These are phyloP conservation scores for Sigmodon hispidus DNA, from an alignment of 2,113 vertebrate genomes.

Conservation along the genomic window DNA sequence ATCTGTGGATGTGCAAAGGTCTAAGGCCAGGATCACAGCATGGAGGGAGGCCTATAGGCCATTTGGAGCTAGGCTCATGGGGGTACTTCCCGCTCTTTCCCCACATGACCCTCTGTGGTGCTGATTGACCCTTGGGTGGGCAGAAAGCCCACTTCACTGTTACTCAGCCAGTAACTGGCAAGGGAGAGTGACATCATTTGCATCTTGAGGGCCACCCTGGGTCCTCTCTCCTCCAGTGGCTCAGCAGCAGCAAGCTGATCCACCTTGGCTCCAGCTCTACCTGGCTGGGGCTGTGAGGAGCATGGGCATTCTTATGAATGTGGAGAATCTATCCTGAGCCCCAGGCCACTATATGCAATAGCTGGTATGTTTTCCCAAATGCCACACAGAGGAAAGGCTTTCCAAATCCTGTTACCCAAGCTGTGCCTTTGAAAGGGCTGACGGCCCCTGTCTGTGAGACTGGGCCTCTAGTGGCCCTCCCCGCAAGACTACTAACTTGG, in stretches of 20 bases:
- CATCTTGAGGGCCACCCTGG: neutral
- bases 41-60: too few relatives aligned
- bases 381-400: neutral
- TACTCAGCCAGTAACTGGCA: neutral
- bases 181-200: neutral
- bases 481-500: neutral
- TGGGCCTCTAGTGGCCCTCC: neutral
- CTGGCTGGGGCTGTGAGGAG: neutral
- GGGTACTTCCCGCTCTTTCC: neutral
- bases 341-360: neutral
- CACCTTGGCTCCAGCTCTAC: neutral
- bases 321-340: neutral
- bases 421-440: constrained; percentile 19
- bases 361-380: neutral
- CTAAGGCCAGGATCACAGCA: neutral
- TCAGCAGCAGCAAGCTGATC: neutral
- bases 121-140: neutral
- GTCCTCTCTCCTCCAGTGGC: neutral
- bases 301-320: neutral
- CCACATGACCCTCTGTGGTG: neutral
- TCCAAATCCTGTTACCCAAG: neutral
- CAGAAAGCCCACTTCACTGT: neutral
- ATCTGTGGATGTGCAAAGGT: neutral
- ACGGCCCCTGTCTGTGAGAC: neutral
- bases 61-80: neutral